Percentiles rank a stretch among this genome's conserved stretches.
Conservation (phyloP, 2,797 vertebrate species). For the Cossypha polioptera region DNA sequence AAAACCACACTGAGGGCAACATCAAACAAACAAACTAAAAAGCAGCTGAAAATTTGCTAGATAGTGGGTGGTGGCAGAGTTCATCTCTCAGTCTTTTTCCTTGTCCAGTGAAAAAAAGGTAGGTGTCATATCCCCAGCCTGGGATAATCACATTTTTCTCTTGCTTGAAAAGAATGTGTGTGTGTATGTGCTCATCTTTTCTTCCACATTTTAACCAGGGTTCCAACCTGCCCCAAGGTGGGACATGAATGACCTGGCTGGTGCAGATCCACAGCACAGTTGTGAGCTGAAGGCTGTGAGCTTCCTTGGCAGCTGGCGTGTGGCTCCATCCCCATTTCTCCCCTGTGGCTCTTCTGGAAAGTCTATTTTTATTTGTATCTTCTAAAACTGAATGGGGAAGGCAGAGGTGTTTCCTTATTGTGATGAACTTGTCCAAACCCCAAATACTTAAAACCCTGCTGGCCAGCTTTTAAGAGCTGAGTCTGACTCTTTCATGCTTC, state of each 20-base stretch:
- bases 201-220: neutral
- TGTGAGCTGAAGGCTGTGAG: neutral
- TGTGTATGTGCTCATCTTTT: neutral
- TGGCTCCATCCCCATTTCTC: neutral
- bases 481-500: neutral
- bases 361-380: neutral
- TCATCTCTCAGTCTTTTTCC: neutral
- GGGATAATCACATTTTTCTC: neutral
- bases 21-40: neutral
- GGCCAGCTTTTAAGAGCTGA: neutral
- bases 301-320: rapidly evolving
- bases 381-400: neutral
- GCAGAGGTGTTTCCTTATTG: neutral
- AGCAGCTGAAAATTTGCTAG: neutral
- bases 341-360: neutral
- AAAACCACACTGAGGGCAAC: neutral
- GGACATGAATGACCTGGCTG: rapidly evolving
- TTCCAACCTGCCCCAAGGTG: rapidly evolving
- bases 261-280: neutral
- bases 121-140: neutral
- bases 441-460: neutral
- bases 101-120: neutral
- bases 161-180: neutral
- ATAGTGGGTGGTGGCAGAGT: neutral
- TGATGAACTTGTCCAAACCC: neutral